A percentile compares a stretch with the other conserved stretches of the same genome.
phyloP scores from a whole-genome alignment of 1,140 invertebrate genomes.

The Eriocheir sinensis region DNA sequence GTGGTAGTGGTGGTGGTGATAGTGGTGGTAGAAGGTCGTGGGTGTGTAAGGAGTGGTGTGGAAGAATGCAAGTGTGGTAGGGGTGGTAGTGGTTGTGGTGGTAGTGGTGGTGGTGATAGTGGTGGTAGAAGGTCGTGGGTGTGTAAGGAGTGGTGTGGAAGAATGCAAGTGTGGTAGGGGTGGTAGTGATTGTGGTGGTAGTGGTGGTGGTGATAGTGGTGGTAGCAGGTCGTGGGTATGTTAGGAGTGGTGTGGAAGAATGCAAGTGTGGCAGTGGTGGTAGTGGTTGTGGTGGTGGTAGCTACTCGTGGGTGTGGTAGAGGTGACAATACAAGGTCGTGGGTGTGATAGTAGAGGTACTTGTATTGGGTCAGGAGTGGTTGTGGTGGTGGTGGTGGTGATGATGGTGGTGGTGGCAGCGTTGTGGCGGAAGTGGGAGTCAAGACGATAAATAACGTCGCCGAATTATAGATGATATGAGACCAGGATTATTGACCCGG shows the following conservation, averaged over 20 bases:
- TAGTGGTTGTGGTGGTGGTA: neutral
- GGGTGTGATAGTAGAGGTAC: too few relatives aligned
- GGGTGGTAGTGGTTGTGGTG: neutral
- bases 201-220: neutral
- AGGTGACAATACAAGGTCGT: too few relatives aligned
- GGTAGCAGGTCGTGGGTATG: neutral
- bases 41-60: too few relatives aligned
- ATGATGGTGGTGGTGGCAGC: neutral
- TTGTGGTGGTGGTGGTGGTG: neutral
- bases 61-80: too few relatives aligned
- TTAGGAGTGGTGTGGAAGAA: neutral
- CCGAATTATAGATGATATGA: constrained; percentile 25
- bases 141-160: too few relatives aligned
- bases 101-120: neutral
- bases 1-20: neutral
- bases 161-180: too few relatives aligned
- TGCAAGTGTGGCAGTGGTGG: neutral
- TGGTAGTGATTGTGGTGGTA: neutral
- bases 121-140: too few relatives aligned
- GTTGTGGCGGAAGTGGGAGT: neutral
- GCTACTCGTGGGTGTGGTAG: neutral
- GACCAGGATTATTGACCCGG: neutral
- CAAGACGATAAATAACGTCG: neutral
- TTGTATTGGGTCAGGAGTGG: too few relatives aligned
- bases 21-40: too few relatives aligned